Conservation (phyloP, 2,888 invertebrate species). For the Alviniconcha strummeri region DNA sequence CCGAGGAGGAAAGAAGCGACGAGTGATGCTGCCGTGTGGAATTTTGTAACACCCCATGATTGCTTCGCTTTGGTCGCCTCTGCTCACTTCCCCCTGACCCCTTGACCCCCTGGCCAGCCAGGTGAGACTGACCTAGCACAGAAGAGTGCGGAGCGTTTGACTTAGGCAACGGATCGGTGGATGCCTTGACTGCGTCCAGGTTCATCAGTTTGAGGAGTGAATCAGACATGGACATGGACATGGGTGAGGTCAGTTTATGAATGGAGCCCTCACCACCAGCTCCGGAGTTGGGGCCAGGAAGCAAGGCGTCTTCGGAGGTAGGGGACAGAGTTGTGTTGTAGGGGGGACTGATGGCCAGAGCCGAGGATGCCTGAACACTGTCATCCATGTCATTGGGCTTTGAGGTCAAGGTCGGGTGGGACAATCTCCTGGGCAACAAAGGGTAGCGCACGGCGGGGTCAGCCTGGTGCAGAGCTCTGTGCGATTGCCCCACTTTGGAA, state of each 20-base stretch:
- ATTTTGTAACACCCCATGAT: slow-evolving; percentile 12
- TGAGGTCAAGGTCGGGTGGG: slow-evolving; percentile 8
- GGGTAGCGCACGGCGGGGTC: not conserved
- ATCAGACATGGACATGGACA: slow-evolving; percentile 1
- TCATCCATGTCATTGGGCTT: slow-evolving; percentile 48
- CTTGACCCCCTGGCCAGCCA: not conserved
- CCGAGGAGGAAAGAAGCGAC: not conserved
- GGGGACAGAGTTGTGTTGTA: not conserved
- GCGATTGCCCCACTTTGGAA: slow-evolving; percentile 8
- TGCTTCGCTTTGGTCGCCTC: slow-evolving; percentile 21
- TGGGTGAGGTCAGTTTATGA: not conserved
- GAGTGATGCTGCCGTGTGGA: slow-evolving; percentile 7
- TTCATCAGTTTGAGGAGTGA: slow-evolving; percentile 25
- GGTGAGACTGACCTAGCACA: slow-evolving; percentile 32
- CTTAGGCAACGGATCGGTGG: slow-evolving; percentile 10
- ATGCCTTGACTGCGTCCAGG: slow-evolving; percentile 25
- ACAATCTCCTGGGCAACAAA: slow-evolving; percentile 5
- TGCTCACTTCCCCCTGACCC: slow-evolving; percentile 23
- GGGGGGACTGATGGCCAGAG: slow-evolving; percentile 3
- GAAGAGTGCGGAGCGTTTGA: not conserved
- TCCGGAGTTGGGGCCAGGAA: not conserved
- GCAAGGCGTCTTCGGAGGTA: slow-evolving; percentile 3
- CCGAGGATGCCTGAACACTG: slow-evolving; percentile 50
- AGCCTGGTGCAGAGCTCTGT: not conserved
- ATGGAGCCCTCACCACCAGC: not conserved